Evolutionary conservation across 2,888 invertebrate species (phyloP), one percentile per base, ranked within the genome.

Genomic region (Synergus gifuensis): DNA sequence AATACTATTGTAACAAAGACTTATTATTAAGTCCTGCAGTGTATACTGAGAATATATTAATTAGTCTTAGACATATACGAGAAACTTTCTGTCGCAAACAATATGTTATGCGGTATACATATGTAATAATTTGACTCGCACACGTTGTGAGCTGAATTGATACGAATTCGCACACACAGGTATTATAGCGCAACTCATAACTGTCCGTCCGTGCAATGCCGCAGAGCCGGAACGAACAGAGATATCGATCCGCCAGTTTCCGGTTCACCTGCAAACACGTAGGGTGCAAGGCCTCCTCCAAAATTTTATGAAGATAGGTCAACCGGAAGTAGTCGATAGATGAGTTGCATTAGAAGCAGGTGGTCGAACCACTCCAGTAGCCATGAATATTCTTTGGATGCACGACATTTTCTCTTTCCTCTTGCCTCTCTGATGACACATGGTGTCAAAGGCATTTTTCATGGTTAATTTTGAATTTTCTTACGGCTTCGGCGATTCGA

Each of bases 291-390:
- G 54, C 36, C 73, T 73, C 5, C 36, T 54, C 54, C 49, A 58
- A 73, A 73, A 54, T 73, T 73, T 73, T 54, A 54, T 40, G 16
- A 73, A 54, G 73, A 58, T 73, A 73, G 73, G 54, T 73, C 73
- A 58, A 73, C 54, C 36, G 54, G 36, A 73, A 73, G 54, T 58
- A 54, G 54, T 73, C 54, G 36, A 73, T 73, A 54, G 16, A 73
- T 36, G 54, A 73, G 73, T 73, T 22, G 73, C 73, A 73, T 73
- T 73, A 54, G 73, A 58, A 58, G 73, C 54, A 73, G 54, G 73
- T 73, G 54, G 73, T 73, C 54, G 54, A 58, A 54, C n/a, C n/a
- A 54, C 36, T 36, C 36, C 16, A 40, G 18, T 54, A 40, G 16
- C 54, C 54, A 73, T 73, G 54, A 73, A 73, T 73, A 73, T 73